Conservation (phyloP, 2,113 vertebrate species). For the Gallinago undulata region DNA sequence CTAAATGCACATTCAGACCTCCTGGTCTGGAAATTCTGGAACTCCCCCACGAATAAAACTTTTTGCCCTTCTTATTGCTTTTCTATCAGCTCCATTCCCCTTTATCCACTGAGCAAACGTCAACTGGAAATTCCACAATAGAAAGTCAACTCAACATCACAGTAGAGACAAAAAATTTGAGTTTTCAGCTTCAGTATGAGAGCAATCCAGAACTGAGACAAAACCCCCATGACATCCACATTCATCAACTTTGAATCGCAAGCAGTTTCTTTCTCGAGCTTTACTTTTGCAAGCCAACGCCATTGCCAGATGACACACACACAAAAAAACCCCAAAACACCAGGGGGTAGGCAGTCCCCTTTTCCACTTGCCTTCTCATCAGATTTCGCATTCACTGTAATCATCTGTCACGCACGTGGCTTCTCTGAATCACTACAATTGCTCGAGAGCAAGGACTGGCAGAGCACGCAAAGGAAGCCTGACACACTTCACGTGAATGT, state of each 20-base stretch:
- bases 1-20: not conserved
- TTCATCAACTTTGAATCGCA: not conserved
- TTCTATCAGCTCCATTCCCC: not conserved
- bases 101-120: not conserved
- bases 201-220: not conserved
- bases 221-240: not conserved
- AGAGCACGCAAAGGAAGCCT: not conserved
- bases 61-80: not conserved
- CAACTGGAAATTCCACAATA: not conserved
- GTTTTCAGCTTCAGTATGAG: not conserved
- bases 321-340: not conserved
- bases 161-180: not conserved
- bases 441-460: not conserved
- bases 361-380: not conserved
- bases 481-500: not conserved
- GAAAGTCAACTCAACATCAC: not conserved
- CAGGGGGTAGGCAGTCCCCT: not conserved
- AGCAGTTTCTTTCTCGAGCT: not conserved
- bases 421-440: not conserved
- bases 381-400: rapidly evolving
- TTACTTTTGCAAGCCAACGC: not conserved
- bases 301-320: not conserved
- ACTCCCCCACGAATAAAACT: not conserved
- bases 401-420: not conserved
- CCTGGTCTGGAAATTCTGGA: not conserved